These are phyloP conservation scores for Drosophila watanabei DNA, from an alignment of 1,140 invertebrate genomes.

Conservation along the genomic window DNA sequence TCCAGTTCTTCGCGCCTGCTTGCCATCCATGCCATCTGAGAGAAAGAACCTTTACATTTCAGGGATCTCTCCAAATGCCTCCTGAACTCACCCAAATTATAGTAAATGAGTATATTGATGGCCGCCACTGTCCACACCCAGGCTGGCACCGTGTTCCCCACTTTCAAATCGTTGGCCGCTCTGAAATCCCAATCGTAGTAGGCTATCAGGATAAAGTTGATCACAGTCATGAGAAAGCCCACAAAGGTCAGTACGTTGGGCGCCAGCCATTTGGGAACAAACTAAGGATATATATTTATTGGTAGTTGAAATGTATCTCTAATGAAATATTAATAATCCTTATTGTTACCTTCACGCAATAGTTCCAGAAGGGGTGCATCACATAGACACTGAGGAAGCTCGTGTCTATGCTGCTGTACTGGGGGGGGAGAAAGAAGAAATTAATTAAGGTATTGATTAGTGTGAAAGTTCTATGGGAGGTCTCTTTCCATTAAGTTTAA, in stretches of 20 bases:
- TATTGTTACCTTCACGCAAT: conserved; percentile 92
- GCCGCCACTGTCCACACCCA: conserved; percentile 96
- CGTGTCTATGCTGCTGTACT: conserved; percentile 98
- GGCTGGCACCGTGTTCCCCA: conserved; percentile 88
- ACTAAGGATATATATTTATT: conserved; percentile 87
- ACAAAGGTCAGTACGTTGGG: conserved; percentile 98
- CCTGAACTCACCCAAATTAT: conserved; percentile 94
- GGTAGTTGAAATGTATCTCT: neutral
- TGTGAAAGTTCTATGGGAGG: too few species aligned
- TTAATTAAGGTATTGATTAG: conserved; percentile 11
- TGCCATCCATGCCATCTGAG: conserved; percentile 99
- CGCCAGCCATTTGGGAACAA: conserved; percentile 96
- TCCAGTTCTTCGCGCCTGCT: conserved; percentile 97
- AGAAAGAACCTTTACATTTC: neutral
- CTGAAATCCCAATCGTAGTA: conserved; percentile 95
- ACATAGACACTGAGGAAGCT: conserved; percentile 97
- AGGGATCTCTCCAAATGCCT: too few species aligned
- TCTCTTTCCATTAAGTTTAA: neutral
- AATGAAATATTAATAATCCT: neutral
- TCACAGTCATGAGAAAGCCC: conserved; percentile 97
- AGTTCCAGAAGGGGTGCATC: conserved; percentile 99
- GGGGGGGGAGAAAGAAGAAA: conserved; percentile 51
- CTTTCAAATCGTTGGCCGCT: conserved; percentile 87
- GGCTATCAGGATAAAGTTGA: conserved; percentile 95
- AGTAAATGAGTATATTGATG: conserved; percentile 96